A percentile compares a stretch with the other conserved stretches of the same genome.
Evolutionary conservation across 1,140 invertebrate species (phyloP).

Genomic region (Pomacea maculata): DNA sequence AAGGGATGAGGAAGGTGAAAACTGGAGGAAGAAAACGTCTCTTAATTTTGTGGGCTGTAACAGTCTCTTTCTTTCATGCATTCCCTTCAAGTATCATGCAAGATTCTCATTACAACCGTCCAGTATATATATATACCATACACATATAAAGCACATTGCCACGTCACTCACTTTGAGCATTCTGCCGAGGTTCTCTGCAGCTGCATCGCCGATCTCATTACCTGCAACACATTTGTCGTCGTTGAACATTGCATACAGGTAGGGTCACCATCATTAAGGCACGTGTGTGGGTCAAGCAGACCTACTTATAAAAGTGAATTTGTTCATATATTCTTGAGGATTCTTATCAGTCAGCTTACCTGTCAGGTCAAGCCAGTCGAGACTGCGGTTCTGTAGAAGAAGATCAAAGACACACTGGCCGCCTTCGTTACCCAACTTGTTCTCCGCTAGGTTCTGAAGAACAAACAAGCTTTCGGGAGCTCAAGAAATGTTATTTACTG

Average conservation of each 20-base stretch:
- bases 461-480: background rate
- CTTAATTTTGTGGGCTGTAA: too few species aligned
- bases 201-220: conserved; percentile 46
- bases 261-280: too few species aligned
- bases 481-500: too few species aligned
- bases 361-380: conserved; percentile 48
- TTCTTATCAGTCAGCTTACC: conserved; percentile 27
- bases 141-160: too few species aligned
- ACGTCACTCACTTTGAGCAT: conserved; percentile 44
- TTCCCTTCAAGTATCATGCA: too few species aligned
- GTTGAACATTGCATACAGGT: too few species aligned
- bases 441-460: conserved; percentile 52
- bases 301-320: too few species aligned
- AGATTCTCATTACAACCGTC: too few species aligned
- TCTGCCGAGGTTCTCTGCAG: conserved; percentile 40
- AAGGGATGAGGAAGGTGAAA: background rate
- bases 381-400: conserved; percentile 49
- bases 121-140: too few species aligned
- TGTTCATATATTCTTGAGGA: too few species aligned
- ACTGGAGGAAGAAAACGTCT: background rate
- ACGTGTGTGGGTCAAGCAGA: too few species aligned
- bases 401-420: conserved; percentile 47
- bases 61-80: too few species aligned
- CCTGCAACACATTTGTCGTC: conserved; percentile 25
- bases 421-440: conserved; percentile 50